Percentiles rank a stretch among this genome's conserved stretches.
phyloP scores from a whole-genome alignment of 2,888 invertebrate genomes.

The Plebejus melissa region DNA sequence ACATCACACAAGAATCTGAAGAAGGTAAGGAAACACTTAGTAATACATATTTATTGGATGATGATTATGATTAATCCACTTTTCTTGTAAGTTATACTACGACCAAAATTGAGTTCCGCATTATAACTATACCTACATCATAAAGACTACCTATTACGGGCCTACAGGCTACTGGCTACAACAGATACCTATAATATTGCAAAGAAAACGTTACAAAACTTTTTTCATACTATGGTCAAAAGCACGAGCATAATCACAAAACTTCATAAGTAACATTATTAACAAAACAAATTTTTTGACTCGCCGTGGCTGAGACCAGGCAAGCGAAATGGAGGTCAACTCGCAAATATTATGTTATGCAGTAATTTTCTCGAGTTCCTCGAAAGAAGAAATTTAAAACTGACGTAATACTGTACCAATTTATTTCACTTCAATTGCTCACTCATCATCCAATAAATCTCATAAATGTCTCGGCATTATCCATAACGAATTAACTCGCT shows the following conservation, averaged over 20 bases:
- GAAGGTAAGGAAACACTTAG: not conserved
- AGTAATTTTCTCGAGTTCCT: not conserved
- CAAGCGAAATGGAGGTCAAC: not conserved
- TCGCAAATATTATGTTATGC: not conserved
- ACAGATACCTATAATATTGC: not conserved
- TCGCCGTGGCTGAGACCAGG: not conserved
- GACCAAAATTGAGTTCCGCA: not conserved
- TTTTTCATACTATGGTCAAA: too few species aligned
- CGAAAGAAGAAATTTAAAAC: not conserved
- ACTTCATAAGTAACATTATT: too few species aligned
- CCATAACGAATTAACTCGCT: conserved; percentile 11
- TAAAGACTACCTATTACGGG: not conserved
- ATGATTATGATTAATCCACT: not conserved
- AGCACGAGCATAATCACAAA: too few species aligned
- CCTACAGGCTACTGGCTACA: too few species aligned
- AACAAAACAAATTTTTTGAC: too few species aligned
- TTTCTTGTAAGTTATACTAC: not conserved
- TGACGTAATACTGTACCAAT: not conserved
- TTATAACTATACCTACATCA: not conserved
- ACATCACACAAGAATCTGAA: not conserved
- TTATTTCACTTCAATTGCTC: conserved; percentile 1
- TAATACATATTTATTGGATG: not conserved
- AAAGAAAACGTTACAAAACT: too few species aligned
- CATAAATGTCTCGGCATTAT: not conserved
- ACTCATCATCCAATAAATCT: conserved; percentile 8